Base-by-base conservation (phyloP, 1,140 invertebrate species). In the Mycetomoellerius zeteki region DNA sequence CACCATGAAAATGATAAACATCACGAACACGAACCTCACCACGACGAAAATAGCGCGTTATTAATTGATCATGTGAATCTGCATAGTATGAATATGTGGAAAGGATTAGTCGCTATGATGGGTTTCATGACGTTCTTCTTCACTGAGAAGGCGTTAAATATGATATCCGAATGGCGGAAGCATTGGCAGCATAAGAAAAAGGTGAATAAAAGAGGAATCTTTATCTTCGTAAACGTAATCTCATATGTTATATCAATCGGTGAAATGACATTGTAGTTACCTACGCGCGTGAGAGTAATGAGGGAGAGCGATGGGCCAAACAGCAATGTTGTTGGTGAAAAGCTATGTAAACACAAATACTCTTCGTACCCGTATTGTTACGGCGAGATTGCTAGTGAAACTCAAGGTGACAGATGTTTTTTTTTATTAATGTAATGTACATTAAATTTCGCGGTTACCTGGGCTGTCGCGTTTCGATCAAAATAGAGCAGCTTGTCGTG, bases 111-210 rank as follows among this genome's bases (percentile, higher is more conserved):
- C 0, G 98, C 98, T 12, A 97, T 98, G 95, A 89, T 97, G 30
- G 98, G 98, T 21, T 96, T 99, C n/a, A 97, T 98, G 2, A 96
- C 98, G 92, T 99, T 99, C 94, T 99, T 98, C 93, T 96, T 98
- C 77, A 98, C 97, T 12, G 98, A 99, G 93, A 97, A 98, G 93
- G 96, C 97, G 3, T 94, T 99, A 30, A 97, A 97, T 6, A 96
- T 98, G 88, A 96, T 97, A n/a, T 96, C 97, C 0, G 97, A 98
- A 93, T 98, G 97, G 97, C 96, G 97, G 47, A 98, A 98, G 91
- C 95, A 96, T 69, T 95, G 96, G 37, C 96, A 96, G 87, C 96
- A 96, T 93, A 96, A 96, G 78, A 96, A 93, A 69, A 95, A 96
- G 92, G 95, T 96, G 89, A 91, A 72, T 91, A 37, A 24, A 27